Conservation (phyloP, 1,140 invertebrate genomes). For the Tetragnatha versicolor region DNA sequence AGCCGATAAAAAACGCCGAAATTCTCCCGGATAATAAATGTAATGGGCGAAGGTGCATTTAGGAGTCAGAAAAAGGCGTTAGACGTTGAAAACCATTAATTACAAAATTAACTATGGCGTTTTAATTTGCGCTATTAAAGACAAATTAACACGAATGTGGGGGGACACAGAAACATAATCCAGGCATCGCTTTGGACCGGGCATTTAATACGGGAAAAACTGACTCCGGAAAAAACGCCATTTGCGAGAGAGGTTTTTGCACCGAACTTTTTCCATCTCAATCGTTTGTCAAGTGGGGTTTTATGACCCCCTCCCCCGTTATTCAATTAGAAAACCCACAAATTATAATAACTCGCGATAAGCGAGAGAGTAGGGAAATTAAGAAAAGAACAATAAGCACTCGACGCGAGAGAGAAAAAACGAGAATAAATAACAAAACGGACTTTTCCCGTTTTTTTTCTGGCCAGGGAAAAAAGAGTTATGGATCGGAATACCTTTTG, state of each 20-base stretch:
- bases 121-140: constrained; percentile 54
- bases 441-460: background rate
- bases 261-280: background rate
- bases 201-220: constrained; percentile 35
- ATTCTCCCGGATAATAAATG: constrained; percentile 46
- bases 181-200: constrained; percentile 22
- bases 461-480: background rate
- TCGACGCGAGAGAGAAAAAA: background rate
- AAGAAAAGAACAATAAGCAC: constrained; percentile 47
- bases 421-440: constrained; percentile 35
- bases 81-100: constrained; percentile 52
- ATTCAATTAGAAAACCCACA: constrained; percentile 55
- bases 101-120: constrained; percentile 54
- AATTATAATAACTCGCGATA: constrained; percentile 51
- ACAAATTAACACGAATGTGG: constrained; percentile 51
- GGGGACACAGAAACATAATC: constrained; percentile 44
- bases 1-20: background rate
- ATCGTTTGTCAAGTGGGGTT: constrained; percentile 42
- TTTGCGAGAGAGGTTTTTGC: background rate
- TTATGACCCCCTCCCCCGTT: constrained; percentile 41
- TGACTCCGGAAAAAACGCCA: background rate
- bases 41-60: constrained; percentile 29
- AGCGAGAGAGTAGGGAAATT: constrained; percentile 14
- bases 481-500: constrained; percentile 50
- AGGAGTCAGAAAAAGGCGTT: constrained; percentile 27